Evolutionary conservation across 2,113 vertebrate genomes (phyloP), one percentile per base, ranked within the genome.

Genomic region (Sitta europaea): DNA sequence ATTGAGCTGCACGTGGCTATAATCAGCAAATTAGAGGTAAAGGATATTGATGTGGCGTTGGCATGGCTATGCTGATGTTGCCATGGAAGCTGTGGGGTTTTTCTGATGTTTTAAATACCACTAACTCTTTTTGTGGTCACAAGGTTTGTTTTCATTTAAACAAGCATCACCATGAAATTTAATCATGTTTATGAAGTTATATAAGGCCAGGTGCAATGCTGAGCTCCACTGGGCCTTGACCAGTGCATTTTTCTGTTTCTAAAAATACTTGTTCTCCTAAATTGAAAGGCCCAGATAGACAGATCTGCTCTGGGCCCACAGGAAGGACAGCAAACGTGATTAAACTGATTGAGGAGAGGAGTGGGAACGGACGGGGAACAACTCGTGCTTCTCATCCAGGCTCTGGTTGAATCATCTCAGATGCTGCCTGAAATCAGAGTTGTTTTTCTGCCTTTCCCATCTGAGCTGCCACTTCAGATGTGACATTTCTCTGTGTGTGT

Each of bases 391-490:
- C 47, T 65, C 38, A 45, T 40, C 38, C 71, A 83, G 63, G 9
- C 78, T 73, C 54, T 73, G 47, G 18, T 54, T 19, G 6, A 73
- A 43, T 90, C 51, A 27, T 80, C 82, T 74, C 42, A 11, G 35
- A 6, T 71, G 47, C 53, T 83, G 70, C 70, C 75, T 95, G 13
- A 76, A 74, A 68, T 54, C 47, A 33, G 83, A 22, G 36, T 58
- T 93, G 94, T 24, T 97, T 83, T 92, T 43, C 18, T 84, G 91
- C 65, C 48, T 84, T 71, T 86, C 43, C 75, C 90, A 77, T 90
- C 87, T 67, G 65, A 91, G 22, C 90, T 90, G 87, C 84, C 67
- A 40, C 54, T 88, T 95, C 40, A 90, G 72, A 63, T 88, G 90
- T 63, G 38, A 11, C 72, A 9, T 66, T 90, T 68, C 59, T 82